Conservation (phyloP, 2,888 invertebrate species). For the Lochmaea capreae region DNA sequence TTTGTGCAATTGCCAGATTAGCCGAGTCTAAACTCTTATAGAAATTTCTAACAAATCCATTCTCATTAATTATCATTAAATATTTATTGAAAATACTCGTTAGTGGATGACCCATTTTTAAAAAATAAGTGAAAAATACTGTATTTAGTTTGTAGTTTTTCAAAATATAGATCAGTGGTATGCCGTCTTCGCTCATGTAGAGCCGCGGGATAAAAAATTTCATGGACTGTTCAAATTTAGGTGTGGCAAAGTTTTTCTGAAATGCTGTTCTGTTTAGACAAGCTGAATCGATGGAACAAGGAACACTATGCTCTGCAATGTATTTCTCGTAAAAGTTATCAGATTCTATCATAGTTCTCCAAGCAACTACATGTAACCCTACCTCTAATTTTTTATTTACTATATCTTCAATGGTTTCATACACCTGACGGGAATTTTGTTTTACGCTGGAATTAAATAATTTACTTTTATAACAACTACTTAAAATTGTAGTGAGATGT, state of each 20-base stretch:
- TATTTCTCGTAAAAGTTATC: conserved; percentile 13
- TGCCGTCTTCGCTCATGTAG: neutral
- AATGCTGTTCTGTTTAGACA: conserved; percentile 25
- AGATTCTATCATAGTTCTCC: neutral
- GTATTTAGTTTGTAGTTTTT: neutral
- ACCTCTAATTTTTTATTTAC: conserved; percentile 11
- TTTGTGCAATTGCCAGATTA: no score
- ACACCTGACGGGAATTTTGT: conserved; percentile 4
- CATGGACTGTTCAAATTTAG: conserved; percentile 6
- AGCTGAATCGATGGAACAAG: neutral
- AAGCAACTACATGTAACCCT: neutral
- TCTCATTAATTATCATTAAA: no score
- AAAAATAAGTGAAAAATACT: neutral
- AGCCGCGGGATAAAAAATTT: conserved; percentile 7
- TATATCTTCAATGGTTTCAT: conserved; percentile 16
- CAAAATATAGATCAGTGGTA: conserved; percentile 8
- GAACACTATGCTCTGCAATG: neutral
- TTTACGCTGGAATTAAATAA: conserved; percentile 15
- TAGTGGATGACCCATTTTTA: no score
- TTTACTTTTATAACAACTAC: no score
- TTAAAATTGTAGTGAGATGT: no score
- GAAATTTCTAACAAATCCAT: no score
- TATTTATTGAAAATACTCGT: no score
- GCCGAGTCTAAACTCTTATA: no score
- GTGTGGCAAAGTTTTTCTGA: conserved; percentile 5